Conservation (phyloP, 2,888 invertebrate genomes). For the Tiphia femorata region DNA sequence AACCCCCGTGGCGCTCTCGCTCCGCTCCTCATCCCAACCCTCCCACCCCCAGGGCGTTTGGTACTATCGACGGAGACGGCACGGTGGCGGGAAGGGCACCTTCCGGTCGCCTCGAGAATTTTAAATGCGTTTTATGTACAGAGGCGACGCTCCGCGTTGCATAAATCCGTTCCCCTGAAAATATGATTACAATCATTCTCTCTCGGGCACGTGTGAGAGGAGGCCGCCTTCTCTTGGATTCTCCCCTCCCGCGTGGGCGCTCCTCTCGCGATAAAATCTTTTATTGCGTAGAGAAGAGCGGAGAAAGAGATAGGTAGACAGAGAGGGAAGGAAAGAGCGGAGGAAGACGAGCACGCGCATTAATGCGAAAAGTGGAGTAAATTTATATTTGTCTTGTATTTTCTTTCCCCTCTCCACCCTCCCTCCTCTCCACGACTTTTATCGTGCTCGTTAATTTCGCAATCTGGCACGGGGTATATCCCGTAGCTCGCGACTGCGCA, state of each 20-base stretch:
- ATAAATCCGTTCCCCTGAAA: constrained; percentile 52
- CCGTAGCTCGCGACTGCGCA: too few species aligned
- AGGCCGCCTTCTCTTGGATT: neutral
- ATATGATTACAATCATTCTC: constrained; percentile 54
- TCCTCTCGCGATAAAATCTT: constrained; percentile 1
- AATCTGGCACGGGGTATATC: too few species aligned
- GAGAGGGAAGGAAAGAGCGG: too few species aligned
- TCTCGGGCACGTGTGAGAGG: neutral
- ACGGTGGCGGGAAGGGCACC: constrained; percentile 23
- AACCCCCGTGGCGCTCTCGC: constrained; percentile 48
- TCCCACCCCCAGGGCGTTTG: neutral
- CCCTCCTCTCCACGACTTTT: constrained; percentile 3
- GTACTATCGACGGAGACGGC: constrained; percentile 29
- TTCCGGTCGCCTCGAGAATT: constrained; percentile 45
- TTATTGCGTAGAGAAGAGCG: neutral
- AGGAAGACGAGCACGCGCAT: too few species aligned
- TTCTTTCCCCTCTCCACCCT: neutral
- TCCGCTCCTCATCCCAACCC: too few species aligned
- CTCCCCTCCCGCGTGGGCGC: neutral
- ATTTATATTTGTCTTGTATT: neutral
- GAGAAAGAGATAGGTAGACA: neutral
- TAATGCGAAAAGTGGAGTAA: too few species aligned
- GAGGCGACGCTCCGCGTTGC: constrained; percentile 49
- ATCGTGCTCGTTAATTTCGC: too few species aligned
- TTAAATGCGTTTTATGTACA: constrained; percentile 55